Percentiles rank a stretch among this genome's conserved stretches.
Evolutionary conservation across 2,888 invertebrate species (phyloP).

Genomic region (Cyclophora albipunctata): DNA sequence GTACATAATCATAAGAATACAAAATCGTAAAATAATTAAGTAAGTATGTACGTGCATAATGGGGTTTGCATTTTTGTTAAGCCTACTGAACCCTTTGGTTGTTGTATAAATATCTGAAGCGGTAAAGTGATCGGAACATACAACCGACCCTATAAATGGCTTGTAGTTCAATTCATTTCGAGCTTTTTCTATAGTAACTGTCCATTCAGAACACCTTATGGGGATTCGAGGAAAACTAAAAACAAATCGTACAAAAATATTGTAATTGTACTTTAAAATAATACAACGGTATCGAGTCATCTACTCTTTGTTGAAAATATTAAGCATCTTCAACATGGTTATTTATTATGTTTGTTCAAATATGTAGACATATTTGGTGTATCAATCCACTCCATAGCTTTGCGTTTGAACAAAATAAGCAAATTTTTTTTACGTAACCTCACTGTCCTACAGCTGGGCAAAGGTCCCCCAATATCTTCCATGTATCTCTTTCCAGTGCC

Average conservation of each 20-base stretch:
- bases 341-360: background rate
- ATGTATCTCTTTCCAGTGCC: no score
- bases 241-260: background rate
- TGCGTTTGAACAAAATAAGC: background rate
- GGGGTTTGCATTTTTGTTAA: conserved; percentile 1
- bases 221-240: conserved; percentile 4
- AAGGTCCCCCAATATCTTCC: no score
- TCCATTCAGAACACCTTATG: background rate
- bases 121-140: conserved; percentile 1
- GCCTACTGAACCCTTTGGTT: conserved; percentile 1
- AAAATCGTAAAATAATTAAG: background rate
- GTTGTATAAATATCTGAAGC: conserved; percentile 1
- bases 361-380: background rate
- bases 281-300: no score
- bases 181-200: conserved; percentile 1
- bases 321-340: no score
- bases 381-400: background rate
- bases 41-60: conserved; percentile 1
- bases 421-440: no score
- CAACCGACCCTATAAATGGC: conserved; percentile 2
- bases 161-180: conserved; percentile 1
- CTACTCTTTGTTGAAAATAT: no score
- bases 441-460: no score
- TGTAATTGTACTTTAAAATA: background rate
- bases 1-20: no score